A percentile compares a stretch with the other conserved stretches of the same genome.
phyloP scores from a whole-genome alignment of 1,140 invertebrate species.

The Megalopta genalis region DNA sequence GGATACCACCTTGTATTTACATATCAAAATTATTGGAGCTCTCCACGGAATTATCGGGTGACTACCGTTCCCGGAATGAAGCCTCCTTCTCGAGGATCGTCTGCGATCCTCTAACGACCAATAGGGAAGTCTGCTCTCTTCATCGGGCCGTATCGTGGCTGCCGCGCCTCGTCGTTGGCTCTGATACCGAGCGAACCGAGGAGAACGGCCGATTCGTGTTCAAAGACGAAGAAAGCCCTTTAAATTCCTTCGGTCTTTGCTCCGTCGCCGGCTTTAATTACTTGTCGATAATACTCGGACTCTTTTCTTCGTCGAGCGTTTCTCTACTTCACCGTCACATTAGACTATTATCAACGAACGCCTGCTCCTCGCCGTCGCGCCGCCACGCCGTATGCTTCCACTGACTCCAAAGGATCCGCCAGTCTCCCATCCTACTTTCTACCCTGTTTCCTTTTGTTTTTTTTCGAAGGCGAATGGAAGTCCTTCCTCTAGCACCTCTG shows the following conservation, averaged over 20 bases:
- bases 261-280: constrained; percentile 55
- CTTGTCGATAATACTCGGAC: constrained; percentile 31
- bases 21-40: constrained; percentile 68
- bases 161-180: constrained; percentile 1
- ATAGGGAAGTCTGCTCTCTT: constrained; percentile 33
- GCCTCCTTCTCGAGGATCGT: constrained; percentile 41
- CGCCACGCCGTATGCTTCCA: too few relatives aligned
- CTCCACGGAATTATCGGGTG: constrained; percentile 55
- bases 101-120: constrained; percentile 50
- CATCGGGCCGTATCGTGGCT: constrained; percentile 1
- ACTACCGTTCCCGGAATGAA: constrained; percentile 49
- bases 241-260: constrained; percentile 38
- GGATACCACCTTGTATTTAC: constrained; percentile 64
- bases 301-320: constrained; percentile 22
- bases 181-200: constrained; percentile 24
- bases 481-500: neutral
- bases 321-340: neutral
- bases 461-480: neutral
- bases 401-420: too few relatives aligned
- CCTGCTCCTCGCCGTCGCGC: too few relatives aligned
- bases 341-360: neutral
- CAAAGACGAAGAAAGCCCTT: constrained; percentile 51
- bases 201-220: constrained; percentile 21
- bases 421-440: neutral
- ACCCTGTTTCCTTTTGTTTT: neutral